Evolutionary conservation across 1,140 invertebrate species (phyloP), one percentile per base, ranked within the genome.

Genomic region (Papilio dardanus): DNA sequence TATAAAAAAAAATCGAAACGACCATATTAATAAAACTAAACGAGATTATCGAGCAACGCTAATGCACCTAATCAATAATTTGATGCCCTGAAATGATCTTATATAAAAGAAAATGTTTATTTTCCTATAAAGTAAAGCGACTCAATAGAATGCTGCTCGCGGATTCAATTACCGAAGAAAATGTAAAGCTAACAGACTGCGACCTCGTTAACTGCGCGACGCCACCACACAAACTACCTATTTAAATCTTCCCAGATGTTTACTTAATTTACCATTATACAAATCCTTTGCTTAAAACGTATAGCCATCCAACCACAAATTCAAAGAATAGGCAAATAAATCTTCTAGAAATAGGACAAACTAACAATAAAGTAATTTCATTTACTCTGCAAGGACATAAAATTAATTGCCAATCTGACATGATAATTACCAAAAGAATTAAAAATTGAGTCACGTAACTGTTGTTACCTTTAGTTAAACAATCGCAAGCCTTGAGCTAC

Each of bases 171-270:
- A 71, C 69, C 42, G 69, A 50, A 71, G 69, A 71, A 71, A 71
- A 71, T 71, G 69, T 71, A 71, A 71, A 71, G 69, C 69, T 71
- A 71, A 71, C 69, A 71, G 42, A 71, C 42, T 71, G 42, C 42
- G 69, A 21, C 40, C 69, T 71, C 69, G 69, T 71, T 71, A 71
- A 54, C 40, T 71, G 68, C 30, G 40, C 21, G 1, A 30, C 19
- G 69, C 21, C 24, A 30, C 40, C 69, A 71, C 42, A 42, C 69
- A 71, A 71, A 71, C 69, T 54, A 71, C 69, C 42, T 31, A 71
- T 71, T 71, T 71, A 54, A 54, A 71, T 21, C 67, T 71, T 19
- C 69, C 2, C 2, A 71, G 33, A 16, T 31, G 69, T 50, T 46
- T 71, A 54, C 42, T 50, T 37, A 54, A 50, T 71, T 54, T 71